Conservation (phyloP, 92 coral and sea anemone species). For the Pocillopora meandrina region DNA sequence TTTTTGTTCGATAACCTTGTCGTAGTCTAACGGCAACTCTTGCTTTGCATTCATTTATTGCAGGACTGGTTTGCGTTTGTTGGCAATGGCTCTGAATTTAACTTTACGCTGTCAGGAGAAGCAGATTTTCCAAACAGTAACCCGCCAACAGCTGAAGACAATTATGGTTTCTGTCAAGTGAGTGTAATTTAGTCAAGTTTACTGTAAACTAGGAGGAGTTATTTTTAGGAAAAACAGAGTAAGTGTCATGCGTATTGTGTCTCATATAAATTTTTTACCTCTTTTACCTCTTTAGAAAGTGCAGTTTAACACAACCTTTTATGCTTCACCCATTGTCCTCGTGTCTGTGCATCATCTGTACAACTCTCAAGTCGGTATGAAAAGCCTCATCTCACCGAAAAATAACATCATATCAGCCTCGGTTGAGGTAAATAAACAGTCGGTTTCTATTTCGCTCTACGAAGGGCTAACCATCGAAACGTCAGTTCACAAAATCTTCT, state of each 20-base stretch:
- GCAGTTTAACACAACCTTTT: not conserved
- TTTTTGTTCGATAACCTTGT: not conserved
- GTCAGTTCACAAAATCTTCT: no score
- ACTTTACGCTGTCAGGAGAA: not conserved
- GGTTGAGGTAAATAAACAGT: not conserved
- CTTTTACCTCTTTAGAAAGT: not conserved
- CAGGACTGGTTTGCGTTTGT: not conserved
- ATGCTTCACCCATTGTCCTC: constrained; percentile 1
- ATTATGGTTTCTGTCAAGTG: not conserved
- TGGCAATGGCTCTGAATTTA: not conserved
- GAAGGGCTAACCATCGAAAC: no score
- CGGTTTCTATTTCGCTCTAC: no score
- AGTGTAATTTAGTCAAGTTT: not conserved
- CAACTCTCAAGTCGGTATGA: not conserved
- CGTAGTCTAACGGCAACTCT: not conserved
- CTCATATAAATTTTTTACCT: no score
- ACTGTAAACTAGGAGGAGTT: no score
- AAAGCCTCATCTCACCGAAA: not conserved
- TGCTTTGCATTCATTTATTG: not conserved
- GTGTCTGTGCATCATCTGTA: constrained; percentile 4
- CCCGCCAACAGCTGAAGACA: not conserved
- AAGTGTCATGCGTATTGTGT: not conserved
- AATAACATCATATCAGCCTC: not conserved
- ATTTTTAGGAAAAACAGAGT: not conserved
- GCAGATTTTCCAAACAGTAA: not conserved